Evolutionary conservation across 2,888 invertebrate species (phyloP), one percentile per base, ranked within the genome.

Genomic region (Cheilosia vulpina): DNA sequence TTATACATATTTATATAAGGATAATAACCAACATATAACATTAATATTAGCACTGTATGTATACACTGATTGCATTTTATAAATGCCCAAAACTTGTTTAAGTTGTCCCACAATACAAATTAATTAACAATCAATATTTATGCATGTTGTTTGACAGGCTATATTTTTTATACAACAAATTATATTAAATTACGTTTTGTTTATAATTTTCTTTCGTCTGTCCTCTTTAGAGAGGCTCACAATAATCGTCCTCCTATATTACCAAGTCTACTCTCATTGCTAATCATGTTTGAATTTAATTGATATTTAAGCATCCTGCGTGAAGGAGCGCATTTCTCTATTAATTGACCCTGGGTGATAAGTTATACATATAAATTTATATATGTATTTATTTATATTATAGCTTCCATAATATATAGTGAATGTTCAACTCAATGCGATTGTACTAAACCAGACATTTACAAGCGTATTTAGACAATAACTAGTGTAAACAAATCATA

Each of bases 311-410:
- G 85, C 85, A 77, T 81, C 58, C 85, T 77, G 50, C 66, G 57
- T 62, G 47, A 43, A 81, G 76, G 76, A 72, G 66, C 81, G 72
- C 77, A 68, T 77, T 13, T 52, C 15, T 52, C 72, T 52, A 81
- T 76, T 85, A 85, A 85, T 85, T 85, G 85, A 85, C 85, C 85
- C 81, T 85, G 81, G 85, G 85, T 85, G 50, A 85, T 85, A 85
- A 62, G 60, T 81, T 60, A 69, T 31, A 68, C 53, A 69, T 31
- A 68, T 45, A 66, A n/a, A n/a, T n/a, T n/a, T 63, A 68, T 47
- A 60, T 52, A 55, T 66, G 62, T 75, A 73, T 79, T 45, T 45
- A 38, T 45, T 7, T 45, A 47, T 79, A 76, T 68, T 68, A 77
- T 77, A 73, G 21, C 63, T 34, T 38, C 7, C 24, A 19, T 58